These are phyloP conservation scores for Latrodectus elegans DNA, from an alignment of 2,888 invertebrate species.

Conservation along the genomic window DNA sequence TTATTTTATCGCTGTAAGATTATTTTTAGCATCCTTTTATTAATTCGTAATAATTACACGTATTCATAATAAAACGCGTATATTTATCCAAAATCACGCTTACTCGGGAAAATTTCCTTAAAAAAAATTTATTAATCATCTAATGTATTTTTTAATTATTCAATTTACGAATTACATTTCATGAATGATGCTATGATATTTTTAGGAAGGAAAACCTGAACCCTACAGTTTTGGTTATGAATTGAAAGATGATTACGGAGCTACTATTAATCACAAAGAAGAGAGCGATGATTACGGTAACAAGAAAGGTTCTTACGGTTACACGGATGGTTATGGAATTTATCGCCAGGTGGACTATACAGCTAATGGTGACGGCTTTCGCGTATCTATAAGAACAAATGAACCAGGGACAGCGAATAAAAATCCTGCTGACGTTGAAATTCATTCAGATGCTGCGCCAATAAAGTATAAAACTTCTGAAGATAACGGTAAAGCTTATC, in stretches of 20 bases:
- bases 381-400: slow-evolving; percentile 69
- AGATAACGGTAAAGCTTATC: slow-evolving; percentile 12
- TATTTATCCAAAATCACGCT: too few species aligned
- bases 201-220: slow-evolving; percentile 59
- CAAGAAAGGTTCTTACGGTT: slow-evolving; percentile 70
- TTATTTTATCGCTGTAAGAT: too few species aligned
- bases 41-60: too few species aligned
- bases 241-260: slow-evolving; percentile 68
- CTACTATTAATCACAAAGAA: slow-evolving; percentile 61
- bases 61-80: too few species aligned
- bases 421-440: slow-evolving; percentile 53
- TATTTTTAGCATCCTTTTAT: too few species aligned
- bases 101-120: too few species aligned
- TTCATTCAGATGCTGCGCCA: slow-evolving; percentile 50
- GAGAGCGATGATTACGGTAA: slow-evolving; percentile 69
- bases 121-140: too few species aligned
- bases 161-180: too few species aligned
- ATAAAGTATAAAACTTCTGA: slow-evolving; percentile 37
- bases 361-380: slow-evolving; percentile 68
- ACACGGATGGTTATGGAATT: slow-evolving; percentile 68
- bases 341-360: slow-evolving; percentile 70
- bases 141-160: too few species aligned
- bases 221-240: slow-evolving; percentile 70
- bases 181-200: neutral
- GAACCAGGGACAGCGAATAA: slow-evolving; percentile 68